Percentiles rank a stretch among this genome's conserved stretches.
phyloP scores from a whole-genome alignment of 1,140 invertebrate species.

The Bombus ignitus region DNA sequence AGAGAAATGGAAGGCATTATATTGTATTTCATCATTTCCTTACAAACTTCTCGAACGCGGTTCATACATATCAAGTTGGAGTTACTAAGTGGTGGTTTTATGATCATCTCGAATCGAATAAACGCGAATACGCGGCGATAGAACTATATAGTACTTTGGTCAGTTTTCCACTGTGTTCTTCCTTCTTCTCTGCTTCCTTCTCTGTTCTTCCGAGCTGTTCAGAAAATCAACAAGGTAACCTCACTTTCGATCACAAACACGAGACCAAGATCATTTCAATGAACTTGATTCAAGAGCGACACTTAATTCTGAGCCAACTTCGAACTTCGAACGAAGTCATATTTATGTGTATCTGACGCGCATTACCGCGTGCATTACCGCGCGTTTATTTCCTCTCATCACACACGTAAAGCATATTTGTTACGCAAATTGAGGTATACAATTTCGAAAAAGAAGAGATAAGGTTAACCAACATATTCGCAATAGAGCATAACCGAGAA shows the following conservation, averaged over 20 bases:
- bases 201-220: not conserved
- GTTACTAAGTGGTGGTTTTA: not conserved
- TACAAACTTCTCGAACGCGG: not conserved
- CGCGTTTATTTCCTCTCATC: not conserved
- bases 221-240: not conserved
- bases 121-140: not conserved
- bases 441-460: constrained; percentile 39
- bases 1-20: not conserved
- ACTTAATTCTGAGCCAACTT: not conserved
- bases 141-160: not conserved
- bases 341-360: not conserved
- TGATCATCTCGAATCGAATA: not conserved
- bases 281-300: not conserved
- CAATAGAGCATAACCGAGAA: constrained; percentile 73
- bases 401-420: not conserved
- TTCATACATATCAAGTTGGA: not conserved
- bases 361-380: not conserved
- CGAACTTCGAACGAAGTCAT: not conserved
- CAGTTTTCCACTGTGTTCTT: not conserved
- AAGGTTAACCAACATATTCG: constrained; percentile 73
- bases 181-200: not conserved
- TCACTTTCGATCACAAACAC: not conserved
- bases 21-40: not conserved
- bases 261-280: not conserved
- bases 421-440: not conserved